Evolutionary conservation across 2,888 invertebrate species (phyloP), one percentile per base, ranked within the genome.

Genomic region (Euzophera pinguis): DNA sequence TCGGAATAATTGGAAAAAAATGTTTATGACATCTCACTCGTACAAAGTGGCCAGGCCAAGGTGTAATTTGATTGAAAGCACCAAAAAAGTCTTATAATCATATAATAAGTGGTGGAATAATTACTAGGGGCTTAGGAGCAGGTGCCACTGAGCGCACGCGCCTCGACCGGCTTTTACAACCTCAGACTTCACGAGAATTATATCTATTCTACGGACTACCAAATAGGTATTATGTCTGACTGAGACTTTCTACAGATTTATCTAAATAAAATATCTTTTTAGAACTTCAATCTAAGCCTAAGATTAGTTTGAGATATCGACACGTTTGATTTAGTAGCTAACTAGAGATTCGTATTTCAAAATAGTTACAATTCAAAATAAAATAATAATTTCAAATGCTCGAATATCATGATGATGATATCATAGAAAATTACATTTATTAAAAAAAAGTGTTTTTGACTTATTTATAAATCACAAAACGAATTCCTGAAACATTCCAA

Each of bases 1-100:
- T 59, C 55, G 57, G 57, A 64, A 73, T 78, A 74, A 80, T 69
- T 68, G 62, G 59, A 64, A 72, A 76, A 83, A 85, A 85, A 84
- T 73, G 61, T 84, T 85, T 87, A 88, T 85, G 89, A 90, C 89
- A 89, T 89, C 89, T 90, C 81, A 89, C 84, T 90, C 81, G 60
- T 76, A 77, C 81, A 73, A 84, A 86, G 81, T 84, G 80, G 77
- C 75, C 76, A 63, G 69, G 71, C 79, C 81, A 89, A 89, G 88
- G 90, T 90, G 90, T 89, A 90, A 90, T 90, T 90, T 88, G 89
- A 89, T 89, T 89, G 90, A 90, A 88, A 89, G 90, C 86, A 86
- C 87, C 86, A 89, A 90, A 90, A 90, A 89, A 88, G 79, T 86
- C 79, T 81, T 82, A 87, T 89, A 86, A 89, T 89, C 84, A 86